A percentile compares a stretch with the other conserved stretches of the same genome.
These are phyloP conservation scores for Campylomormyrus tamandua DNA, from an alignment of 2,113 vertebrate species.

Conservation along the genomic window DNA sequence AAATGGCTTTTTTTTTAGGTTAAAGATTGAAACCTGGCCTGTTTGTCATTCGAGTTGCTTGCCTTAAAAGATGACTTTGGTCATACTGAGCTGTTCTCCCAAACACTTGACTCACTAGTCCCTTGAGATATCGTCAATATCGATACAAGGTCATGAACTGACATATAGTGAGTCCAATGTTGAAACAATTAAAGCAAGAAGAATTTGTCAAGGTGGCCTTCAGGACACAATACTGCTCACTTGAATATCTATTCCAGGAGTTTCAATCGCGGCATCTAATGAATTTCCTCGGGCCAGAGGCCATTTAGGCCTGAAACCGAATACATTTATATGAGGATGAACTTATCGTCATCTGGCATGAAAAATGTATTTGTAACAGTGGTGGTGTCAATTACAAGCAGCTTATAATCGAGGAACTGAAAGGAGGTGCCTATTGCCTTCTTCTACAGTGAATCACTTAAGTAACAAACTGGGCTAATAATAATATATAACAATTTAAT, in stretches of 20 bases:
- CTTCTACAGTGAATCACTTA: not conserved
- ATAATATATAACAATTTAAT: not conserved
- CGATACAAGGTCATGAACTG: not conserved
- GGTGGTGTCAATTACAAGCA: not conserved
- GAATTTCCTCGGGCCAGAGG: not conserved
- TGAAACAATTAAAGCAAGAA: constrained; percentile 10
- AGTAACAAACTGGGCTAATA: not conserved
- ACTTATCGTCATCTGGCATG: not conserved
- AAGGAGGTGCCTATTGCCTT: not conserved
- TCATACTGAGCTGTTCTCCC: not conserved
- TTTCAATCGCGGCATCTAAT: not conserved
- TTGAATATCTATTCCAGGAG: constrained; percentile 9
- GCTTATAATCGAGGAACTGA: not conserved
- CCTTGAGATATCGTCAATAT: not conserved
- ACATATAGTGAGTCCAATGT: not conserved
- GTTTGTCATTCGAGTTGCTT: not conserved
- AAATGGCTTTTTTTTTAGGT: not conserved
- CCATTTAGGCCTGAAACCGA: not conserved
- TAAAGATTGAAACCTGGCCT: not conserved
- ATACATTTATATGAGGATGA: constrained; percentile 8
- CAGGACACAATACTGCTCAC: not conserved
- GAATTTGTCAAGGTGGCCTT: not conserved
- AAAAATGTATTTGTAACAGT: not conserved
- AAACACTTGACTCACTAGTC: not conserved
- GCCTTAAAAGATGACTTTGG: not conserved